phyloP scores from a whole-genome alignment of 2,888 invertebrate genomes.

The Diaperis boleti region DNA sequence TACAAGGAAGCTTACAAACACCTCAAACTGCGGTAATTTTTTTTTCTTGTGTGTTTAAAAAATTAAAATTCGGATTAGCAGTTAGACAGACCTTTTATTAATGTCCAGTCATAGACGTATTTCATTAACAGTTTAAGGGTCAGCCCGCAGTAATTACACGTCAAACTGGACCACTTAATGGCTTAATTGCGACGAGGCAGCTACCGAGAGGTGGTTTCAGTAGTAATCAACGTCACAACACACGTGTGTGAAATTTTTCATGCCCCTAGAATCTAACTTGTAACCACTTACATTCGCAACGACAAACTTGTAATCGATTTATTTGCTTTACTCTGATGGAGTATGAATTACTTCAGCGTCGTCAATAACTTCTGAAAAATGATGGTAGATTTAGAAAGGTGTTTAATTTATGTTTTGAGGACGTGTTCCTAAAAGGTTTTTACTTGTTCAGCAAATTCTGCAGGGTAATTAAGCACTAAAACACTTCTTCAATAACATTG shows the following conservation, averaged over 20 bases:
- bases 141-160: slow-evolving; percentile 29
- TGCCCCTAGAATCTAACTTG: slow-evolving; percentile 6
- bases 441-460: no score
- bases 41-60: slow-evolving; percentile 9
- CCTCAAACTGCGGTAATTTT: slow-evolving; percentile 5
- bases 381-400: no score
- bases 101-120: slow-evolving; percentile 19
- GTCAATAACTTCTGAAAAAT: no score
- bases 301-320: no score
- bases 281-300: no score
- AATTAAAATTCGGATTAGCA: no score
- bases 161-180: slow-evolving; percentile 38
- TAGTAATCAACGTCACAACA: slow-evolving; percentile 12
- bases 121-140: slow-evolving; percentile 35
- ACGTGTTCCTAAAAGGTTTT: no score
- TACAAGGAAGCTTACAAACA: slow-evolving; percentile 19
- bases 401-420: no score
- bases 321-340: no score
- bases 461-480: no score
- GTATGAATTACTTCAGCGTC: no score
- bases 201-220: slow-evolving; percentile 24
- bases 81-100: slow-evolving; percentile 10
- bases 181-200: slow-evolving; percentile 26
- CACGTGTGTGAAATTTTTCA: slow-evolving; percentile 24
- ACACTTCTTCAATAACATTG: no score